A percentile compares a stretch with the other conserved stretches of the same genome.
phyloP scores from a whole-genome alignment of 2,888 invertebrate species.

The Oegoconia quadripuncta region DNA sequence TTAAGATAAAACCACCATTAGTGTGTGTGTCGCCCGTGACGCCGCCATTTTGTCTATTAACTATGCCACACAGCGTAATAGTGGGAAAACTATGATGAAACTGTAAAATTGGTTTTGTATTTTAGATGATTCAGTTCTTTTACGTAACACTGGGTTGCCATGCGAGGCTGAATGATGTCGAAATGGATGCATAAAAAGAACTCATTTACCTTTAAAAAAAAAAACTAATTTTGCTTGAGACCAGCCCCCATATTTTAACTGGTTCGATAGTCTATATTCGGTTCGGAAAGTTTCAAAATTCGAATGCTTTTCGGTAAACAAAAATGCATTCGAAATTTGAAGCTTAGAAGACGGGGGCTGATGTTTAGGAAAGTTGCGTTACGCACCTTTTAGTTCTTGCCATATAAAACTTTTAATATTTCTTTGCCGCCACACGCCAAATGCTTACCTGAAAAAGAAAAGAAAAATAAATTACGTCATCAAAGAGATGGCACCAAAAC shows the following conservation, averaged over 20 bases:
- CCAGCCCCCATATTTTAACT: no score
- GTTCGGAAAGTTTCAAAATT: no score
- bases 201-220: no score
- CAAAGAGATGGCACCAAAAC: conserved; percentile 55
- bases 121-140: conserved; percentile 32
- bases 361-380: no score
- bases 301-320: no score
- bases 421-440: no score
- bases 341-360: no score
- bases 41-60: conserved; percentile 68
- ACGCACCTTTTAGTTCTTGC: no score
- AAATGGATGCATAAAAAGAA: conserved; percentile 12
- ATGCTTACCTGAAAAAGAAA: conserved; percentile 36
- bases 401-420: no score
- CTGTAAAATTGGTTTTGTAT: conserved; percentile 48
- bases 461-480: conserved; percentile 24
- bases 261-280: no score
- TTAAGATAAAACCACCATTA: conserved; percentile 66
- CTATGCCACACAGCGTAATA: conserved; percentile 49
- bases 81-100: conserved; percentile 64
- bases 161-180: conserved; percentile 2
- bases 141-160: conserved; percentile 24
- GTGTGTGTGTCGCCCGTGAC: conserved; percentile 69
- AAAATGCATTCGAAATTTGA: no score
- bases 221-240: no score